Evolutionary conservation across 2,888 invertebrate species (phyloP).

Genomic region (Oeneis ivallda): DNA sequence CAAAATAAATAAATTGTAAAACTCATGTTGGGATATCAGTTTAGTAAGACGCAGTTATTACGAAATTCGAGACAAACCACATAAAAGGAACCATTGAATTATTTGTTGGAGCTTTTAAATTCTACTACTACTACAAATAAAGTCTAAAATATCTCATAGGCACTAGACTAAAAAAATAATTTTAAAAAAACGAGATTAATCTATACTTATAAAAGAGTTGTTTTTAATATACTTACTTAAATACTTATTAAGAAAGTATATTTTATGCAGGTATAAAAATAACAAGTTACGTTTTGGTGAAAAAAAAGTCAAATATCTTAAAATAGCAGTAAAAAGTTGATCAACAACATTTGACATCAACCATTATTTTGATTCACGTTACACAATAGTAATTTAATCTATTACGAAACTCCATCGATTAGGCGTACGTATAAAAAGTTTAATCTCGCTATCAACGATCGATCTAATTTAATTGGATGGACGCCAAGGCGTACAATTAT

Average conservation of each 20-base stretch:
- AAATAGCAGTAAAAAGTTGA: conserved; percentile 10
- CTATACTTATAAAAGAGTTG: too few species aligned
- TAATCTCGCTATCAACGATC: conserved; percentile 34
- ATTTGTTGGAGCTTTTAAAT: too few species aligned
- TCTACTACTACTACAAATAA: too few species aligned
- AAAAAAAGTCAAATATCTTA: not conserved
- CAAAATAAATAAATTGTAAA: too few species aligned
- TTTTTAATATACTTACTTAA: not conserved
- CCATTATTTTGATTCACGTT: conserved; percentile 9
- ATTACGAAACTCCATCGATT: conserved; percentile 31
- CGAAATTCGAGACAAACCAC: too few species aligned
- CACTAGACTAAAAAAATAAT: too few species aligned
- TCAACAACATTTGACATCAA: not conserved
- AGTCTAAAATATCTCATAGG: too few species aligned
- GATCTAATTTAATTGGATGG: conserved; percentile 41
- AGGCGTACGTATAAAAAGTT: conserved; percentile 27
- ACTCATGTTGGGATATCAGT: too few species aligned
- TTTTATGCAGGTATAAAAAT: not conserved
- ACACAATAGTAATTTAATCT: conserved; percentile 28
- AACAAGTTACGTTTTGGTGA: not conserved
- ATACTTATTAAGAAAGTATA: not conserved
- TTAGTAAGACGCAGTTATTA: too few species aligned
- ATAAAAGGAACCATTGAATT: too few species aligned
- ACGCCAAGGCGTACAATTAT: conserved; percentile 41
- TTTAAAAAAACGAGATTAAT: too few species aligned